These are phyloP conservation scores for Bombus vancouverensis DNA, from an alignment of 1,140 invertebrate genomes.

Conservation along the genomic window DNA sequence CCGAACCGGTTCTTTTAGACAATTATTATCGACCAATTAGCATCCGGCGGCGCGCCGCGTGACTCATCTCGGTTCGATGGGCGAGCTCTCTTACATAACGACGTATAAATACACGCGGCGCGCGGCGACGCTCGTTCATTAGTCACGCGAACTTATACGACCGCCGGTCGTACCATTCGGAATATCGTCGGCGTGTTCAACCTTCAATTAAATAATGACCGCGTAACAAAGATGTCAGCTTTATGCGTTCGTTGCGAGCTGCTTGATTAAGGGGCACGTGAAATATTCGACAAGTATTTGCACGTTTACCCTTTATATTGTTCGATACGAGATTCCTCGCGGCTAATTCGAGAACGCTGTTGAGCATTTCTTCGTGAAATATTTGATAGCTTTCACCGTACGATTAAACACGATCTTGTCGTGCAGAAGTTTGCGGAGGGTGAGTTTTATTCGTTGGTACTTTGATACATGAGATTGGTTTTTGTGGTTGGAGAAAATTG, in stretches of 20 bases:
- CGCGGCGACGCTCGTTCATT: conserved; percentile 2
- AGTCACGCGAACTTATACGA: conserved; percentile 33
- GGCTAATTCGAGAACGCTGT: too few species aligned
- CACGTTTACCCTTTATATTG: not conserved
- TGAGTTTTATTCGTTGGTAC: too few species aligned
- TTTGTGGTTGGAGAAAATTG: too few species aligned
- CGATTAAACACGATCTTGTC: too few species aligned
- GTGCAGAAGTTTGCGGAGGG: too few species aligned
- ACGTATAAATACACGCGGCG: conserved; percentile 16
- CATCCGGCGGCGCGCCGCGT: conserved; percentile 10
- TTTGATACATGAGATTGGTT: too few species aligned
- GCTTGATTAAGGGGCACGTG: not conserved
- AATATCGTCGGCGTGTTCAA: not conserved
- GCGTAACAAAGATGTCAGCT: conserved; percentile 29
- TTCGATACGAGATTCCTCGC: not conserved
- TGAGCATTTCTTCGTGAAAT: not conserved
- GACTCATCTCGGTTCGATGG: conserved; percentile 21
- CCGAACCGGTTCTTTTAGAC: conserved; percentile 45
- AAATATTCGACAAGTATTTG: conserved; percentile 6
- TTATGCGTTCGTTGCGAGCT: not conserved
- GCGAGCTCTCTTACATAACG: conserved; percentile 20
- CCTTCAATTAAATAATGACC: conserved; percentile 21
- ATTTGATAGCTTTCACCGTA: not conserved
- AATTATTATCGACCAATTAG: conserved; percentile 50
- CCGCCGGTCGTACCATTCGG: not conserved